Evolutionary conservation across 2,888 invertebrate genomes (phyloP), one percentile per base, ranked within the genome.

Genomic region (Agriopis leucophaearia): DNA sequence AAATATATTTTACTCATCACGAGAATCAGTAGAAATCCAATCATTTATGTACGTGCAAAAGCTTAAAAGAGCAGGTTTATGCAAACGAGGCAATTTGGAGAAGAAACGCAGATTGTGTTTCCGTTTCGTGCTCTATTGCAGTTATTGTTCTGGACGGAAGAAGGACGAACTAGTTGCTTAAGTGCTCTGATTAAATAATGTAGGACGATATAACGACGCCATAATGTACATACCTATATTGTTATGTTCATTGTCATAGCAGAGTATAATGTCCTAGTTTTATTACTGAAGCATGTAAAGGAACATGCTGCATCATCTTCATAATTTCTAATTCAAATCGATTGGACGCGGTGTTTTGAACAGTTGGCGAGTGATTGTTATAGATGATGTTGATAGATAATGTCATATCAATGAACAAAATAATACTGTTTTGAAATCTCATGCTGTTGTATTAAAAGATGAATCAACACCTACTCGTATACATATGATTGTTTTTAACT

Each of bases 171-270:
- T 79, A 78, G 78, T 85, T 82, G 77, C 85, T 80, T 80, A 85
- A 82, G 77, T 82, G 84, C 73, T 81, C 86, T 82, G 83, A 88
- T 85, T 88, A 78, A 79, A 78, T 79, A 77, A 87, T 82, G 81
- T 88, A 81, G 70, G 70, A 69, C 71, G 59, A 51, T 81, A 69
- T 66, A 72, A 73, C 78, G 82, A 74, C 81, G 82, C 82, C 70
- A 65, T 62, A 64, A 59, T n/a, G 68, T 74, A 66, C 72, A 72
- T 27, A 27, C 27, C 27, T 60, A 63, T 64, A 67, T 74, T 71
- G 70, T 76, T 71, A 64, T 71, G 66, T 73, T 59, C 64, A 75
- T 74, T 68, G n/a, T 36, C 48, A 56, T 55, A 48, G 45, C 42
- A 58, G 5, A 44, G 50, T 50, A 55, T 58, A 52, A 45, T 55